Evolutionary conservation across 1,140 invertebrate species (phyloP), one percentile per base, ranked within the genome.

Genomic region (Hyles vespertilio): DNA sequence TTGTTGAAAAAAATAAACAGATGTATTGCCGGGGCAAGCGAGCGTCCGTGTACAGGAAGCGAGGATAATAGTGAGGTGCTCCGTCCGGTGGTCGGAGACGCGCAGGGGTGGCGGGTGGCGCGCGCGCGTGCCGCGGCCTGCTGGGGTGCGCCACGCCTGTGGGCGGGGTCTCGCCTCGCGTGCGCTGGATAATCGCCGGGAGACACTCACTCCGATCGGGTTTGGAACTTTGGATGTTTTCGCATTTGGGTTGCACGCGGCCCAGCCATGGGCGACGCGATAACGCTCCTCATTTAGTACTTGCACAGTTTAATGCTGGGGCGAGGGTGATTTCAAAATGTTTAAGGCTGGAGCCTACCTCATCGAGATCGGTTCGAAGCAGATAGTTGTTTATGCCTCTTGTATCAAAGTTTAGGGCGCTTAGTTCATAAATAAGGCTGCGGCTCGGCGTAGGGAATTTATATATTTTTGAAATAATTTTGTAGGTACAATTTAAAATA

Each of bases 1-100:
- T 79, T 77, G 73, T 76, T 78, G 77, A 87, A 86, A 81, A 81
- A 87, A 84, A 83, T 80, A 84, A 87, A 87, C 84, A 87, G 81
- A 87, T 84, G 81, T 70, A 84, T 83, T 77, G 77, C 77, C 68
- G 72, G 79, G 77, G 75, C 77, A 80, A 76, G 73, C 81, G 79
- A 75, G 81, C 75, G 81, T 78, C 73, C 78, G 72, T 74, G 79
- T 79, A 87, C 84, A 87, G 84, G 84, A 87, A 84, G 66, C 81
- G 66, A 76, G 74, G 74, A 87, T 87, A 87, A 87, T 84, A 81
- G 81, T 72, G 75, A 81, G 78, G 74, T 66, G 76, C 76, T 67
- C 74, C 81, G 81, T 84, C 81, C 84, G 84, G 84, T 81, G 59
- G 72, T 54, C 55, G 69, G 71, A 71, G 75, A 68, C 63, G 63